These are phyloP conservation scores for Xestia c-nigrum DNA, from an alignment of 2,888 invertebrate species.

Conservation along the genomic window DNA sequence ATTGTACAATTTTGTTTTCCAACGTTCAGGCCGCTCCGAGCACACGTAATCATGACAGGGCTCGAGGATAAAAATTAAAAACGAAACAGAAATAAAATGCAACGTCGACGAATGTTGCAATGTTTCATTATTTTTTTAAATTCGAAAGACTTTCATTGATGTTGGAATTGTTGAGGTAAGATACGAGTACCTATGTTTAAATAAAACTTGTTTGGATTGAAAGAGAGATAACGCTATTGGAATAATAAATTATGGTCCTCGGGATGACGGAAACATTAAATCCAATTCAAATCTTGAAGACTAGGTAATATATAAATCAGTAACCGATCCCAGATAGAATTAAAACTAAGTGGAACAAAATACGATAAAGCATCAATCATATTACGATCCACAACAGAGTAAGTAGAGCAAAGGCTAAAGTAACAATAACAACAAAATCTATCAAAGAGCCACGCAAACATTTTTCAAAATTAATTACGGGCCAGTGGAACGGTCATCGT, in stretches of 20 bases:
- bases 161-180: not conserved
- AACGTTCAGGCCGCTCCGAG: slow-evolving; percentile 7
- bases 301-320: not conserved
- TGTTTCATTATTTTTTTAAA: slow-evolving; percentile 22
- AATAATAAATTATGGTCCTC: not conserved
- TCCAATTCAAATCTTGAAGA: not conserved
- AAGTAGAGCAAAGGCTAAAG: slow-evolving; percentile 8
- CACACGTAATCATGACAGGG: slow-evolving; percentile 48
- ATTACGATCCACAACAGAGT: not conserved
- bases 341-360: not conserved
- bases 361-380: slow-evolving; percentile 19
- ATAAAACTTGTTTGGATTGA: not conserved
- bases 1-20: slow-evolving; percentile 56
- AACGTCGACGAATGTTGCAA: slow-evolving; percentile 19
- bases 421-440: slow-evolving; percentile 18
- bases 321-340: not conserved
- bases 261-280: not conserved
- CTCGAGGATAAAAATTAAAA: slow-evolving; percentile 45
- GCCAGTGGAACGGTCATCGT: slow-evolving; percentile 37
- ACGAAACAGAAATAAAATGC: slow-evolving; percentile 48
- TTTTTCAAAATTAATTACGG: slow-evolving; percentile 39
- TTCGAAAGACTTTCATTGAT: slow-evolving; percentile 8
- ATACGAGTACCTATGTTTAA: not conserved
- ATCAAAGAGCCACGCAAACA: slow-evolving; percentile 8
- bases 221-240: not conserved